These are phyloP conservation scores for Malurus cyaneus DNA, from an alignment of 2,113 vertebrate species.

Conservation along the genomic window DNA sequence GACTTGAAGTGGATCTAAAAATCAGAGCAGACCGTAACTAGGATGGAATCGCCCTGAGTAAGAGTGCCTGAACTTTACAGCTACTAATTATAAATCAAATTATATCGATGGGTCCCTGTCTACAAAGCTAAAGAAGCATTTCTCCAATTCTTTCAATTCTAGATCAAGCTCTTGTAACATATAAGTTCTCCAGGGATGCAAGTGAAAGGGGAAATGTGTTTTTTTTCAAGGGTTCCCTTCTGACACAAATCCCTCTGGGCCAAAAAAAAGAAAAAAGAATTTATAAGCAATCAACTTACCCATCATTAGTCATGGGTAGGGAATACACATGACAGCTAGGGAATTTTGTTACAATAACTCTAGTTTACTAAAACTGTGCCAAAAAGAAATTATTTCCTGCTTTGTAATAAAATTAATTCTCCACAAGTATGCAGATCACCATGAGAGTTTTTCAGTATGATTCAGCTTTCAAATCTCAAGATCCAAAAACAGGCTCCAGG, in stretches of 20 bases:
- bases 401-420: not conserved
- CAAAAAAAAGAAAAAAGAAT: not conserved
- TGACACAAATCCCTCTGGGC: not conserved
- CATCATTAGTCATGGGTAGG: not conserved
- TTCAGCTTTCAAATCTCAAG: not conserved
- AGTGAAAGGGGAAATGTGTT: not conserved
- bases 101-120: not conserved
- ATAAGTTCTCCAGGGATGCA: not conserved
- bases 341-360: not conserved
- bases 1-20: not conserved
- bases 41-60: not conserved
- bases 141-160: not conserved
- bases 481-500: not conserved
- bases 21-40: not conserved
- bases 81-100: slow-evolving; percentile 33
- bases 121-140: not conserved
- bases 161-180: not conserved
- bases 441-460: not conserved
- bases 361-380: not conserved
- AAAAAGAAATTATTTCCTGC: not conserved
- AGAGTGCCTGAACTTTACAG: not conserved
- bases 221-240: not conserved
- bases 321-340: not conserved
- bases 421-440: not conserved
- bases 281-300: not conserved